Percentiles rank a stretch among this genome's conserved stretches.
These are phyloP conservation scores for Notechis scutatus DNA, from an alignment of 2,113 vertebrate genomes.

Conservation along the genomic window DNA sequence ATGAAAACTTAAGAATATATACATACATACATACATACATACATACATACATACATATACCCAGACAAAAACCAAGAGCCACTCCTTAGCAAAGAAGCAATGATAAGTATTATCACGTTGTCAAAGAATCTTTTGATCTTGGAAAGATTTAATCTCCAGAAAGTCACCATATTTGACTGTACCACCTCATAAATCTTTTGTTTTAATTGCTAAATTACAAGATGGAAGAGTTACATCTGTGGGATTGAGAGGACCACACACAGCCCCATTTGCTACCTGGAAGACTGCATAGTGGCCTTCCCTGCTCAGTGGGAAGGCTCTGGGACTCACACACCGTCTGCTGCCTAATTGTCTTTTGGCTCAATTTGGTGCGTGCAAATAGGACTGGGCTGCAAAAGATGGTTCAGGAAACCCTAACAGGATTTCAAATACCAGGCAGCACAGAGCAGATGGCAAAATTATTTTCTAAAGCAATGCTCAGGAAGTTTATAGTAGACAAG, in stretches of 20 bases:
- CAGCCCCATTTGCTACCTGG: constrained; percentile 49
- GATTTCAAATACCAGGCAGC: constrained; percentile 53
- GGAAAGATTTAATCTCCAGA: constrained; percentile 7
- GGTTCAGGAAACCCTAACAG: constrained; percentile 64
- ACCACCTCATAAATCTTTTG: neutral
- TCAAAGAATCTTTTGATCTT: constrained; percentile 11
- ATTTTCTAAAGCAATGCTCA: constrained; percentile 56
- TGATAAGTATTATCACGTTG: constrained; percentile 26
- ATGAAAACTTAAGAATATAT: no score
- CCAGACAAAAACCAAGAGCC: neutral
- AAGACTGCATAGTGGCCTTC: constrained; percentile 46
- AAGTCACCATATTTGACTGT: constrained; percentile 23
- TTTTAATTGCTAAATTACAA: constrained; percentile 36
- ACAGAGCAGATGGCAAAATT: constrained; percentile 58
- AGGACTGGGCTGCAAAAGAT: constrained; percentile 57
- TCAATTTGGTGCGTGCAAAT: constrained; percentile 61
- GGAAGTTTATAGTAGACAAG: constrained; percentile 52
- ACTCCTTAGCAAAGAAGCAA: constrained; percentile 16
- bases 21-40: no score
- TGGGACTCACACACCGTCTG: constrained; percentile 59
- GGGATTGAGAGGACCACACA: constrained; percentile 32
- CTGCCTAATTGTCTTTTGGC: constrained; percentile 63
- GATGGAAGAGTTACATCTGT: constrained; percentile 18
- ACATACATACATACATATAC: no score
- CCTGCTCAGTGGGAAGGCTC: constrained; percentile 60